These are phyloP conservation scores for Spodoptera exigua DNA, from an alignment of 2,888 invertebrate genomes.

Conservation along the genomic window DNA sequence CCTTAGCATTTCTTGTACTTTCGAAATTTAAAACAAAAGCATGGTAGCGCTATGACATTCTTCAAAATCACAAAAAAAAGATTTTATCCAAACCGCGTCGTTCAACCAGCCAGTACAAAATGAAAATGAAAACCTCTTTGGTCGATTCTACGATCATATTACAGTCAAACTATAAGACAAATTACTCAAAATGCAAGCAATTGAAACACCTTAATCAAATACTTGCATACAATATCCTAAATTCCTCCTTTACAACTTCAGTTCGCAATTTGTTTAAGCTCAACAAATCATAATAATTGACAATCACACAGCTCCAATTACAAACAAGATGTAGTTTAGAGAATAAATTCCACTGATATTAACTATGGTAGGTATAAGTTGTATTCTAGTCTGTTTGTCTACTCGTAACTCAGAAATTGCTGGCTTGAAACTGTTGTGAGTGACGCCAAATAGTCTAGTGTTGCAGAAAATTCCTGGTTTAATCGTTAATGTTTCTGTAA, in stretches of 20 bases:
- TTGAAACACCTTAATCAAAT: constrained; percentile 8
- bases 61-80: too few species aligned
- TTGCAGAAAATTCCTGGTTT: constrained; percentile 17
- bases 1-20: too few species aligned
- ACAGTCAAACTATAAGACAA: too few species aligned
- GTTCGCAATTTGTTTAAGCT: constrained; percentile 39
- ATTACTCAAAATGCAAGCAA: too few species aligned
- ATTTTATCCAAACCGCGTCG: too few species aligned
- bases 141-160: too few species aligned
- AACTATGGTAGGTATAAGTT: constrained; percentile 27
- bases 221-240: constrained; percentile 18
- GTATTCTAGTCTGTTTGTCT: constrained; percentile 43
- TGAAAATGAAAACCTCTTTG: too few species aligned
- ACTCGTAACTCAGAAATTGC: constrained; percentile 27
- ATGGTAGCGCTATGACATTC: too few species aligned
- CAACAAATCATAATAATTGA: constrained; percentile 58
- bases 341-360: constrained; percentile 51
- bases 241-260: constrained; percentile 33
- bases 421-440: constrained; percentile 19
- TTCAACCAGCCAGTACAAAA: too few species aligned
- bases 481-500: constrained; percentile 22
- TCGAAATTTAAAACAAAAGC: too few species aligned
- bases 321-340: constrained; percentile 42
- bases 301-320: constrained; percentile 57
- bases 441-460: constrained; percentile 46